Conservation (phyloP, 2,113 vertebrate species). For the Speoplatyrhinus poulsoni region DNA sequence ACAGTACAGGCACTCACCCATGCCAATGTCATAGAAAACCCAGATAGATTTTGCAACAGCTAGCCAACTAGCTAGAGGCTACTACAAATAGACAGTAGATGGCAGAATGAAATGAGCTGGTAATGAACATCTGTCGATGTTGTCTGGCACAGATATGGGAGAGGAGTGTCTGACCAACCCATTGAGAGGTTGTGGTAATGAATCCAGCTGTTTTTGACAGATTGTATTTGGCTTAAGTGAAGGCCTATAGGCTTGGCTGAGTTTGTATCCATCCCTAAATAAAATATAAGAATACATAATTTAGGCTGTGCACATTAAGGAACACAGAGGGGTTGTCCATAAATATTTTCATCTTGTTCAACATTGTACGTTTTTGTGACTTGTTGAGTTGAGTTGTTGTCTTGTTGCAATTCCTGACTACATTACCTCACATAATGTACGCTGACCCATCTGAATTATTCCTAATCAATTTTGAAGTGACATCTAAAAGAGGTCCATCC, state of each 20-base stretch:
- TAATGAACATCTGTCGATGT: conserved; percentile 68
- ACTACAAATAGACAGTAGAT: conserved; percentile 52
- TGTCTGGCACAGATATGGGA: conserved; percentile 47
- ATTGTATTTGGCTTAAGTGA: conserved; percentile 29
- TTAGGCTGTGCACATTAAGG: no score
- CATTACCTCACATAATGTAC: no score
- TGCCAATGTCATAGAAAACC: conserved; percentile 24
- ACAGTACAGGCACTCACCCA: conserved; percentile 2
- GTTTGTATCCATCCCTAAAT: conserved; percentile 11
- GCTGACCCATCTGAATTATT: no score
- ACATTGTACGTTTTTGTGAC: no score
- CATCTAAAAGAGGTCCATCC: no score
- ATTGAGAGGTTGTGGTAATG: conserved; percentile 60
- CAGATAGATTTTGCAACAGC: conserved; percentile 30
- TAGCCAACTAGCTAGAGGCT: conserved; percentile 22
- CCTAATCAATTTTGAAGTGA: no score
- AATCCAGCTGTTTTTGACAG: conserved; percentile 69
- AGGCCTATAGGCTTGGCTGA: conserved; percentile 7
- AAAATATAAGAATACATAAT: no score
- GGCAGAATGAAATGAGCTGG: conserved; percentile 63
- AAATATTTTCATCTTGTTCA: no score
- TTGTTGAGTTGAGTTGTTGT: no score
- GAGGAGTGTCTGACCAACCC: conserved; percentile 45
- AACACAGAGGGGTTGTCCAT: no score
- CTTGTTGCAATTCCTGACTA: no score